Base-by-base conservation (phyloP, 2,797 vertebrate species). In the Sylvilagus floridanus region DNA sequence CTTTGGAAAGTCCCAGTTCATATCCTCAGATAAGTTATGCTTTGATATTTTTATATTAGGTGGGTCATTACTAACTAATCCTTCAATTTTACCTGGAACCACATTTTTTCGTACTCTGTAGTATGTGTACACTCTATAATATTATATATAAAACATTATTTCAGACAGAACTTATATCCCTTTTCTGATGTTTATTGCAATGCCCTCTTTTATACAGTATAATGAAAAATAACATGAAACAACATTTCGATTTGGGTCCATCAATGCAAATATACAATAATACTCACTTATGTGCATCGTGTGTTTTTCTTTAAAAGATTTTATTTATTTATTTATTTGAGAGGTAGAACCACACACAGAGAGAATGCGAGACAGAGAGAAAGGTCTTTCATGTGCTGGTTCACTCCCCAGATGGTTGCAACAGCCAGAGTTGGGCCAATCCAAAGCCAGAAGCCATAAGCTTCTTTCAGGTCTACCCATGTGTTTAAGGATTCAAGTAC, bases 1-100 rank as follows among this genome's bases (percentile, higher is more conserved):
- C 37, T 37, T 37, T 37, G 37, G 5, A 37, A 37, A 37, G 37
- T 37, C 37, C 37, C 37, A 37, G 37, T 37, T 37, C 37, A 37
- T 37, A 37, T 37, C 37, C 37, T 37, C 3, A 37, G 37, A 37
- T 37, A 89, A 87, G 69, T 87, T 84, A 71, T 26, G 30, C 88
- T 84, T 81, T 42, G n/a, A 32, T 3, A n/a, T 82, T 47, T 75
- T 77, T 84, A n/a, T 78, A 35, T 42, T 2, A 60, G 66, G 7
- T 32, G 11, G 22, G 1, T 1, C 8, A 13, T 78, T 94, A 17
- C 8, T 50, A 52, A 68, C 16, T 73, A 68, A 62, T 75, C 32
- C 75, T 79, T 92, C 30, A 30, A 52, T 84, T 87, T 93, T 81
- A 86, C 12, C 57, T 78, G 63, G 28, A 65, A 92, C 26, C 9